phyloP scores from a whole-genome alignment of 1,140 invertebrate genomes.

The Drosophila parvula region DNA sequence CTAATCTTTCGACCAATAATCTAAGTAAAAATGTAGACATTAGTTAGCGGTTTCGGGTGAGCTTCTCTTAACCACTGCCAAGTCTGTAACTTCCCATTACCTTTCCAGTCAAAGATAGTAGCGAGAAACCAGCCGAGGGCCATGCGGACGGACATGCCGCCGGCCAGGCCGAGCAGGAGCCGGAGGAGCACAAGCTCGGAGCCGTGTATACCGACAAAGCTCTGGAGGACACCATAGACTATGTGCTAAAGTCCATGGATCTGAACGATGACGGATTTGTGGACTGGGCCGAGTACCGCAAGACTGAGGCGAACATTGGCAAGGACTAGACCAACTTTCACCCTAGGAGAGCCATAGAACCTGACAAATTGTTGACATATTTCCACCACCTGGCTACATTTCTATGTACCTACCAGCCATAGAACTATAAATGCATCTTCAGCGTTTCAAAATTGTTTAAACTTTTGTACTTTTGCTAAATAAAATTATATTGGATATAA shows the following conservation, averaged over 20 bases:
- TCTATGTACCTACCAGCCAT: conserved; percentile 1
- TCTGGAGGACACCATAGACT: conserved; percentile 88
- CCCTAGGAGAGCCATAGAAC: conserved; percentile 44
- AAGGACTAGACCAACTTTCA: conserved; percentile 40
- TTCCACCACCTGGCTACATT: background rate
- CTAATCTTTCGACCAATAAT: conserved; percentile 2
- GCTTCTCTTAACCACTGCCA: conserved; percentile 5
- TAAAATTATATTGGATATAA: conserved; percentile 5
- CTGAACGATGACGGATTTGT: conserved; percentile 91
- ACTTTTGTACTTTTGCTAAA: conserved; percentile 36
- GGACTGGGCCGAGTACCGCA: conserved; percentile 89
- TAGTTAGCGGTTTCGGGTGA: conserved; percentile 19
- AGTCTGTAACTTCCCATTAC: conserved; percentile 6
- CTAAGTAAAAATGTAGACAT: conserved; percentile 8
- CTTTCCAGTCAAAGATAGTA: conserved; percentile 59
- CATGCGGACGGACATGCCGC: conserved; percentile 9
- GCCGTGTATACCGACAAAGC: conserved; percentile 86
- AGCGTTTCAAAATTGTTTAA: conserved; percentile 7
- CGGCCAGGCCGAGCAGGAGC: conserved; percentile 22
- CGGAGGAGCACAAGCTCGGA: conserved; percentile 44
- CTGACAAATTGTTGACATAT: conserved; percentile 59
- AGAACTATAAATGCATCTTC: conserved; percentile 1
- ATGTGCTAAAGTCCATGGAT: conserved; percentile 89
- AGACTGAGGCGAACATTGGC: conserved; percentile 64
- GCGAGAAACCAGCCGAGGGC: conserved; percentile 53